phyloP scores from a whole-genome alignment of 53 echinoderm and acorn worm species.

The Temnopleurus reevesii region DNA sequence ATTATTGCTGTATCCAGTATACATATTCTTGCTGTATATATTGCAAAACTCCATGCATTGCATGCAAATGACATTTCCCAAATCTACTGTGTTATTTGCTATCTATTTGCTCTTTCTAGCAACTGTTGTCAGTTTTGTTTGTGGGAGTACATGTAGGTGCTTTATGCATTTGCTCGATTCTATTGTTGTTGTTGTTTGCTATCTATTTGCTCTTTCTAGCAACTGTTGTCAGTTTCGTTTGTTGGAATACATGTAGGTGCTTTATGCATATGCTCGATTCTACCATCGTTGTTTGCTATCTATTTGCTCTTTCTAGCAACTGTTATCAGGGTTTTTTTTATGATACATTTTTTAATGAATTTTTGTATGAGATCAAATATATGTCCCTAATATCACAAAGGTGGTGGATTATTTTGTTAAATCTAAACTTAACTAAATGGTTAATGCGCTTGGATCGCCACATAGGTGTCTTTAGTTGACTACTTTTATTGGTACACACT shows the following conservation, averaged over 20 bases:
- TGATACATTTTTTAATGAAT: too few relatives aligned
- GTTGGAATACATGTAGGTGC: too few relatives aligned
- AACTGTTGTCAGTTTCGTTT: neutral
- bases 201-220: neutral
- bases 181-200: neutral
- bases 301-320: neutral
- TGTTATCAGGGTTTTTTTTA: neutral
- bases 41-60: neutral
- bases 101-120: neutral
- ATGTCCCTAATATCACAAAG: too few relatives aligned
- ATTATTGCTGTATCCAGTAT: neutral
- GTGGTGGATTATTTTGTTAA: too few relatives aligned
- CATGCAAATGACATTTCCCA: neutral
- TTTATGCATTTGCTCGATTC: neutral
- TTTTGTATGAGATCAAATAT: too few relatives aligned
- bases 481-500: too few relatives aligned
- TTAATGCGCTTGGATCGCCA: too few relatives aligned
- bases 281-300: neutral
- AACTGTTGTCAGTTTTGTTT: neutral
- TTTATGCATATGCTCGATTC: neutral
- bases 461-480: too few relatives aligned
- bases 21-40: constrained; percentile 47
- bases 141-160: too few relatives aligned
- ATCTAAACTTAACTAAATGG: too few relatives aligned
- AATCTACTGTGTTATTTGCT: neutral